Percentiles rank a stretch among this genome's conserved stretches.
Conservation (phyloP, 2,797 vertebrate species). For the Sciurus carolinensis region DNA sequence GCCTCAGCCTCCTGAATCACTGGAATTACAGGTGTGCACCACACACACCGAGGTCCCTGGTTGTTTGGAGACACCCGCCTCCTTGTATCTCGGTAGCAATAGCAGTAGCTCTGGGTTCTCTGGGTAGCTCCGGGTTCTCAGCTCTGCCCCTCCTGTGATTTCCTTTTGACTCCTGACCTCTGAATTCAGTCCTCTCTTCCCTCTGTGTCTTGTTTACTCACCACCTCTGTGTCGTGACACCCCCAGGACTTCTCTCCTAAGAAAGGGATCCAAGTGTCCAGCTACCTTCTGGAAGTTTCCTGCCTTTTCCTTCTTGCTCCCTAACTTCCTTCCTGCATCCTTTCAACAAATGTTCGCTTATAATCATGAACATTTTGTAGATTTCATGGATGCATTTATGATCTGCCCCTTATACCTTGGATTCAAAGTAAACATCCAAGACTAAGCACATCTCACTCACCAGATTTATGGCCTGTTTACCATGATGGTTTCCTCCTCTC, state of each 20-base stretch:
- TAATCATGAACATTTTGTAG: background rate
- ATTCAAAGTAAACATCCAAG: background rate
- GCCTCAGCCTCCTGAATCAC: too few species aligned
- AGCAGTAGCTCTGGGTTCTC: background rate
- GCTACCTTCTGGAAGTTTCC: background rate
- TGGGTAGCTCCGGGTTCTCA: background rate
- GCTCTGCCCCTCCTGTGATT: background rate
- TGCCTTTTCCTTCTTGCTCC: background rate
- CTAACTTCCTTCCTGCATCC: background rate
- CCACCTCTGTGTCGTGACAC: rapidly evolving
- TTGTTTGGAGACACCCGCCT: background rate
- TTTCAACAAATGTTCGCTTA: background rate
- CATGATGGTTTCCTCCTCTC: background rate
- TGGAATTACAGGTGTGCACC: too few species aligned
- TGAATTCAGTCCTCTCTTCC: background rate
- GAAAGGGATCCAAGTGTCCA: background rate
- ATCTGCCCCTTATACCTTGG: too few species aligned
- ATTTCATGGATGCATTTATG: background rate
- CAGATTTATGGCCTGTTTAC: background rate
- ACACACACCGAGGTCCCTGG: background rate
- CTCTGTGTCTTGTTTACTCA: background rate
- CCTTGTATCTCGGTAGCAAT: too few species aligned
- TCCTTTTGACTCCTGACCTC: background rate
- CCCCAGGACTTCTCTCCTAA: background rate
- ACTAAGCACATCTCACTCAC: background rate